phyloP scores from a whole-genome alignment of 2,888 invertebrate genomes.

The Stramonita haemastoma region DNA sequence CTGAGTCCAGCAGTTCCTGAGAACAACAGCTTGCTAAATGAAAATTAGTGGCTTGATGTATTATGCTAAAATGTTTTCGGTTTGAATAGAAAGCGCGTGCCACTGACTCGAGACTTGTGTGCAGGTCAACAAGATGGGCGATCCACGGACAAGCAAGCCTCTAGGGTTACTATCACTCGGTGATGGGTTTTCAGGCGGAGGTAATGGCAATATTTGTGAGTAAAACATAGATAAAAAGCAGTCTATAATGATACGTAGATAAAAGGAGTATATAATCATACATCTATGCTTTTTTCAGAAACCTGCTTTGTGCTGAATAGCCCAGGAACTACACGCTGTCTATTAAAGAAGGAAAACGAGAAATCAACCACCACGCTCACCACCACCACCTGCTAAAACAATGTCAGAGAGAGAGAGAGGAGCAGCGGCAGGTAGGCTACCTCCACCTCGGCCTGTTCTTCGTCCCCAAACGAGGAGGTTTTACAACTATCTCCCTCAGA shows the following conservation, averaged over 20 bases:
- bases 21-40: not conserved
- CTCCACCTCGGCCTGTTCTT: too few relatives aligned
- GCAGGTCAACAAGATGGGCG: not conserved
- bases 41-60: not conserved
- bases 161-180: too few relatives aligned
- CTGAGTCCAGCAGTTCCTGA: not conserved
- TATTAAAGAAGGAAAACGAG: not conserved
- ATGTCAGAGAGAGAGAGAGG: slow-evolving; percentile 16
- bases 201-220: too few relatives aligned
- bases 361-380: not conserved
- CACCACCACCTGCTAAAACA: not conserved
- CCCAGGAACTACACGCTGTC: not conserved
- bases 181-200: too few relatives aligned
- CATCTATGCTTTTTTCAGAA: not conserved
- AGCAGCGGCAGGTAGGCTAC: not conserved
- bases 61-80: not conserved
- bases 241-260: not conserved
- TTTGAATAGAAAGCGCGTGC: not conserved
- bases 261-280: not conserved
- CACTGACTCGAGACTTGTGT: not conserved
- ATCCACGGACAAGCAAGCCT: too few relatives aligned
- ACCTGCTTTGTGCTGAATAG: too few relatives aligned
- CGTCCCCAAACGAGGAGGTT: not conserved
- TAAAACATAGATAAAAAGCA: too few relatives aligned
- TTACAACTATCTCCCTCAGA: not conserved